These are phyloP conservation scores for Opisthograptis luteolata DNA, from an alignment of 2,888 invertebrate species.

Conservation along the genomic window DNA sequence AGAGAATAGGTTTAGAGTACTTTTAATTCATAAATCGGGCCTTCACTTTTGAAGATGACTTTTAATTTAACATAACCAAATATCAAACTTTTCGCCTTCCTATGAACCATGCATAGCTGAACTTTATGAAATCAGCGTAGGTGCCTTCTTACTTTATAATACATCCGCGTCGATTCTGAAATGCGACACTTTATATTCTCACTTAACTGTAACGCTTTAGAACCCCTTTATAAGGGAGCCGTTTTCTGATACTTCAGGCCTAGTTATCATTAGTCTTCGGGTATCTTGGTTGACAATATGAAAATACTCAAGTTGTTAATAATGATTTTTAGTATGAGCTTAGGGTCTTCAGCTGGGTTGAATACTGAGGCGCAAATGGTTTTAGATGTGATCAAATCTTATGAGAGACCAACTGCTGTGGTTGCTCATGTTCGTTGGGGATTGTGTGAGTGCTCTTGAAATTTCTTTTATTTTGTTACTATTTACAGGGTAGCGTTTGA, in stretches of 20 bases:
- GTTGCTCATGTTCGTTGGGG: constrained; percentile 57
- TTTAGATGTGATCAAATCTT: constrained; percentile 52
- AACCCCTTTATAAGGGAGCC: background rate
- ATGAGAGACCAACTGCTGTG: constrained; percentile 53
- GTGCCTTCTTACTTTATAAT: no score
- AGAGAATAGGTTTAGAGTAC: no score
- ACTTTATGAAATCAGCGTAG: no score
- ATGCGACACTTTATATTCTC: background rate
- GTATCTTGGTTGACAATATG: background rate
- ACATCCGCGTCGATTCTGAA: background rate
- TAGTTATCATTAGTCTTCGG: background rate
- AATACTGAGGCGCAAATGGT: constrained; percentile 51
- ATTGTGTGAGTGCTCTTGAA: constrained; percentile 50
- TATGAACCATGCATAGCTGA: no score
- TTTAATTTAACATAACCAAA: no score
- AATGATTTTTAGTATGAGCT: constrained; percentile 7
- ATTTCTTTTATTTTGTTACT: no score
- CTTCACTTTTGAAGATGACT: no score
- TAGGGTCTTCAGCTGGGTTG: constrained; percentile 1
- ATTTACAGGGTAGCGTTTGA: no score
- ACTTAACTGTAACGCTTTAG: background rate
- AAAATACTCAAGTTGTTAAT: background rate
- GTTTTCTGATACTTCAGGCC: background rate
- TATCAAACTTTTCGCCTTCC: no score
- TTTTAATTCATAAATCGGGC: no score